Evolutionary conservation across 2,797 vertebrate species (phyloP).

Genomic region (Paramormyrops hopkinsi): DNA sequence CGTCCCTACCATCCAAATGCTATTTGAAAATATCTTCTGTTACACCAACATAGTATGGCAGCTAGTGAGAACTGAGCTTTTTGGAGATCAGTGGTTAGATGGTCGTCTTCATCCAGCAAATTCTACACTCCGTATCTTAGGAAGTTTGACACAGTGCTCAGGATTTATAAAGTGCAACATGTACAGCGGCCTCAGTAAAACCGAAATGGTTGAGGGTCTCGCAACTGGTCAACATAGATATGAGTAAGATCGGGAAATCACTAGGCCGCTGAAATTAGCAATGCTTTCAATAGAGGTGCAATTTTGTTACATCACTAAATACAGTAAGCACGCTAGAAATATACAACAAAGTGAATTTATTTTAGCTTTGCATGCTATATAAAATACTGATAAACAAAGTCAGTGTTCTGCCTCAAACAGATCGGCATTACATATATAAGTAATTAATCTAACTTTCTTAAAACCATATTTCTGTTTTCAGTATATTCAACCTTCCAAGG

Average conservation of each 20-base stretch:
- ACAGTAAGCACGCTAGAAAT: constrained; percentile 34
- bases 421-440: constrained; percentile 51
- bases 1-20: neutral
- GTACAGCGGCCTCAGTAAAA: neutral
- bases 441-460: constrained; percentile 27
- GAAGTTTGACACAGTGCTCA: neutral
- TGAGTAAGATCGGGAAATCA: neutral
- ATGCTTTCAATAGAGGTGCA: neutral
- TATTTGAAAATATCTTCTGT: neutral
- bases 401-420: constrained; percentile 45
- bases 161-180: neutral
- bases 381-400: constrained; percentile 61
- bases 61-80: neutral
- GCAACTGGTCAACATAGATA: neutral
- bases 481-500: constrained; percentile 27
- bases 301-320: neutral
- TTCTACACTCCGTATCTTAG: neutral
- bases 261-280: neutral
- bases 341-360: constrained; percentile 53
- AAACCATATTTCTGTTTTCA: constrained; percentile 29
- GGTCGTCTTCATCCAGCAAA: neutral
- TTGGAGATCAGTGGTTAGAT: neutral
- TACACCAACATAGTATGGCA: neutral
- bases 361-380: constrained; percentile 63
- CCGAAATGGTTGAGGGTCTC: neutral